Evolutionary conservation across 2,113 vertebrate genomes (phyloP), one percentile per base, ranked within the genome.

Genomic region (Sakesphorus luctuosus): DNA sequence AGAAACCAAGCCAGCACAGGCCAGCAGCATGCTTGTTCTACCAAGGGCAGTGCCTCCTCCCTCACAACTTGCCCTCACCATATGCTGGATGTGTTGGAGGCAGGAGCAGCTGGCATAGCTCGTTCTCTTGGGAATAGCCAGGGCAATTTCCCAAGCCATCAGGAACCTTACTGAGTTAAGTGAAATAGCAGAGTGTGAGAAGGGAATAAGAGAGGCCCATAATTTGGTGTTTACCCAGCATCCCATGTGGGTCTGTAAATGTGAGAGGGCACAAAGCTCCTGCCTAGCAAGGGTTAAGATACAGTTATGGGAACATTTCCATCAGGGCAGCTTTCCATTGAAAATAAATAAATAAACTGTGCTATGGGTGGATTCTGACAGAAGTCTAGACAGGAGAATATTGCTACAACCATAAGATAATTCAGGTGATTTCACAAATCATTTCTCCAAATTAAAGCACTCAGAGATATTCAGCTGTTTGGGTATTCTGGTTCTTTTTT

Each of bases 331-430:
- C 52, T 75, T 94, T 93, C 83, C 29, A 65, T 19, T 75, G 71
- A 56, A 52, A 95, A 86, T 79, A 94, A 93, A 89, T 91, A 96
- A 96, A 94, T 90, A 90, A 89, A 94, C 56, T 31, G 10, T 67
- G 72, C 35, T 61, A 71, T 0, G 6, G 17, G 14, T 67, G 23
- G 44, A 43, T 92, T 92, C 89, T 93, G 86, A 90, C 83, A 75
- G 16, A 92, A 96, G 94, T 94, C 95, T 94, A 96, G 91, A 96
- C 91, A 81, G 92, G 84, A 95, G 94, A 94, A 92, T 94, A 76
- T 50, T 93, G 85, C 82, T 90, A 83, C n/a, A 55, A 36, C 53
- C 18, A 3, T 92, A 84, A 86, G 63, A 38, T 84, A 90, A 90
- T 92, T 90, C 85, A 76, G 67, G 50, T 83, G 33, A 76, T 90